Conservation (phyloP, 2,797 vertebrate genomes). For the Todus mexicanus region DNA sequence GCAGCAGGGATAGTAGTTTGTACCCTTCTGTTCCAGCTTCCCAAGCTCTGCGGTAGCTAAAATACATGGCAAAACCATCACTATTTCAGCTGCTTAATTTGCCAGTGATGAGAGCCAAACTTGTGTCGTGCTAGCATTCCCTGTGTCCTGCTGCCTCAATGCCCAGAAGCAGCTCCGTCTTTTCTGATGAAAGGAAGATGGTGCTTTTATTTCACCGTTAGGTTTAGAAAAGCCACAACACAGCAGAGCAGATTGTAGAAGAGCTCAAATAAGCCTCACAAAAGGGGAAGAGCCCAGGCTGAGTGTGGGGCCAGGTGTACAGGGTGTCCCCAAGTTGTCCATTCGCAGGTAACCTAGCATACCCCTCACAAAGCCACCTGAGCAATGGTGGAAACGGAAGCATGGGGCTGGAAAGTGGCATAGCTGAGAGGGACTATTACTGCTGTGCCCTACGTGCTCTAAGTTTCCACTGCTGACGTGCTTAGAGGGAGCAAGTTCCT, state of each 20-base stretch:
- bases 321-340: neutral
- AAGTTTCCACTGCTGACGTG: neutral
- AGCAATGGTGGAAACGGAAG: neutral
- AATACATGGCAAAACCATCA: neutral
- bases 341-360: neutral
- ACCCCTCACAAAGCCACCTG: rapidly evolving
- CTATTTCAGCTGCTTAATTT: neutral
- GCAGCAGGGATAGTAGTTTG: neutral
- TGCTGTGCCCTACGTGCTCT: neutral
- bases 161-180: neutral
- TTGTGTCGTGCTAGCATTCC: neutral
- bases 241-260: neutral
- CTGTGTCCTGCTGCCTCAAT: neutral
- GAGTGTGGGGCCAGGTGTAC: neutral
- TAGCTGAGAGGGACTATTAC: neutral
- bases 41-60: neutral
- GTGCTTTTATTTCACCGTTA: neutral
- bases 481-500: neutral
- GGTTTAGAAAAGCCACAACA: neutral
- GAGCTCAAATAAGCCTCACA: neutral
- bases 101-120: neutral
- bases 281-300: neutral
- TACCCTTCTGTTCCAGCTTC: neutral
- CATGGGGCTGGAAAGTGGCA: neutral
- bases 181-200: neutral